Evolutionary conservation across 2,113 vertebrate genomes (phyloP).

Genomic region (Muscicapa adusta): DNA sequence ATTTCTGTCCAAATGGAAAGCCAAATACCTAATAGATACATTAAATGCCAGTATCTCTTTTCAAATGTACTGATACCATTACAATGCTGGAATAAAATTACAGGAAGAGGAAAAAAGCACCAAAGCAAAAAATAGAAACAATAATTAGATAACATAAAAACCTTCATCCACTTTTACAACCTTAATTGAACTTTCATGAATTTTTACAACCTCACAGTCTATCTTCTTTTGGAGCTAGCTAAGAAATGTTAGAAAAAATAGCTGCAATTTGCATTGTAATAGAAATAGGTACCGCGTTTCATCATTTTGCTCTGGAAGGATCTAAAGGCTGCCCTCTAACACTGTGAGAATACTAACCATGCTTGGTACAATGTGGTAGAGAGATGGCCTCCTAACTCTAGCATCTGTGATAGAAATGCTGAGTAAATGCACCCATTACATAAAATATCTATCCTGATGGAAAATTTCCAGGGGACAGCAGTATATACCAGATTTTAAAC

Average conservation of each 20-base stretch:
- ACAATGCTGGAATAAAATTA: not conserved
- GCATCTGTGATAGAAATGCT: not conserved
- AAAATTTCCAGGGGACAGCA: not conserved
- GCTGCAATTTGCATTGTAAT: not conserved
- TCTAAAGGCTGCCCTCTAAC: not conserved
- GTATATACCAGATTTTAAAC: not conserved
- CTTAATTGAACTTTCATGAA: not conserved
- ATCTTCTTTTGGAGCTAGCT: not conserved
- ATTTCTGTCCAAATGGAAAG: not conserved
- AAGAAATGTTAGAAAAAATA: not conserved
- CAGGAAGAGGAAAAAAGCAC: not conserved
- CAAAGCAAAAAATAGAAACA: not conserved
- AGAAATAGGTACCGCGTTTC: not conserved
- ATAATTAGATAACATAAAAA: not conserved
- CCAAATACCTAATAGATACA: not conserved
- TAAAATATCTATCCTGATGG: not conserved
- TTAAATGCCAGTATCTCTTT: not conserved
- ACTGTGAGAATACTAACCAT: not conserved
- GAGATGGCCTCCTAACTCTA: not conserved
- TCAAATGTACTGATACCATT: not conserved
- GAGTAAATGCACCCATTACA: not conserved
- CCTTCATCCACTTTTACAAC: not conserved
- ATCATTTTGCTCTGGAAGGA: not conserved
- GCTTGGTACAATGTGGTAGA: not conserved
- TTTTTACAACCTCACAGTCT: not conserved